phyloP scores from a whole-genome alignment of 2,797 vertebrate species.

The Carapus acus region DNA sequence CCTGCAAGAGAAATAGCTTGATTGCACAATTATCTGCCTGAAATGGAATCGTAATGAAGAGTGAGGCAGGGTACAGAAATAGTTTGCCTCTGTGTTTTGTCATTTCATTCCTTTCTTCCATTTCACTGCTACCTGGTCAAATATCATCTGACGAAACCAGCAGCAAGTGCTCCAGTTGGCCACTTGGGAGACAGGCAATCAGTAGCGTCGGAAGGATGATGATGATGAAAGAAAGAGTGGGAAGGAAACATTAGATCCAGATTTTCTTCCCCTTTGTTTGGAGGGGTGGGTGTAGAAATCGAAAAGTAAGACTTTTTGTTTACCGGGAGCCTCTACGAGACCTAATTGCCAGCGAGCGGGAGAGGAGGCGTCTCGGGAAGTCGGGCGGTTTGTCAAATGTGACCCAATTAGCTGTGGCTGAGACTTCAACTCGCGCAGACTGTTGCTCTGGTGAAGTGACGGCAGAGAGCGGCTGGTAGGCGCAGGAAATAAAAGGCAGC shows the following conservation, averaged over 20 bases:
- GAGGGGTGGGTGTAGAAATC: constrained; percentile 6
- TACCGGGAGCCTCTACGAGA: constrained; percentile 29
- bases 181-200: constrained; percentile 18
- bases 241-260: constrained; percentile 17
- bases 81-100: constrained; percentile 21
- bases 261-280: too few species aligned
- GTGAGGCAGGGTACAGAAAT: constrained; percentile 4
- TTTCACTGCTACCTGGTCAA: constrained; percentile 37
- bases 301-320: constrained; percentile 44
- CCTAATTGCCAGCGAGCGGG: constrained; percentile 37
- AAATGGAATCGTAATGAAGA: constrained; percentile 15
- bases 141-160: constrained; percentile 47
- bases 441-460: constrained; percentile 33
- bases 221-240: constrained; percentile 19
- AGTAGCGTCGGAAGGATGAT: constrained; percentile 18
- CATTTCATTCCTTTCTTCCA: constrained; percentile 15
- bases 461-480: constrained; percentile 26
- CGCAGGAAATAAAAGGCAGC: constrained; percentile 11
- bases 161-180: constrained; percentile 39
- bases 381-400: constrained; percentile 45
- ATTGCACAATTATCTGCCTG: constrained; percentile 6
- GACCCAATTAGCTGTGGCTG: constrained; percentile 55
- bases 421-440: constrained; percentile 30
- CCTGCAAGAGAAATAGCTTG: constrained; percentile 1
- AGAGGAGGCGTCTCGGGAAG: neutral